phyloP scores from a whole-genome alignment of 2,888 invertebrate genomes.

The Lottia gigantea region DNA sequence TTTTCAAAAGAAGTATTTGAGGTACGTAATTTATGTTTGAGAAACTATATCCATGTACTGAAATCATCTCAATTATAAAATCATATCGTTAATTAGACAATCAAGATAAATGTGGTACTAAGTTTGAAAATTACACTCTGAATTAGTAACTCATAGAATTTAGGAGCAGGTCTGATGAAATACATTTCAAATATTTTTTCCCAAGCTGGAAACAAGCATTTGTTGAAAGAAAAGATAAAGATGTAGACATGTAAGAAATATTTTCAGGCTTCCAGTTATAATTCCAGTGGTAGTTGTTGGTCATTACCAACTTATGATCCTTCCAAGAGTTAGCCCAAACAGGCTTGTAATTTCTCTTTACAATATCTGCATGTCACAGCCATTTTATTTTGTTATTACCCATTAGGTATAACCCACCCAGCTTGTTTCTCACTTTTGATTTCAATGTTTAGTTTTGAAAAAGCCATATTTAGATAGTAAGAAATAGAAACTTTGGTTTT shows the following conservation, averaged over 20 bases:
- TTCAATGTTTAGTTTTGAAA: background rate
- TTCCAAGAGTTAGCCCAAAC: conserved; percentile 37
- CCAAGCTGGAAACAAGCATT: no score
- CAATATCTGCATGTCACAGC: conserved; percentile 13
- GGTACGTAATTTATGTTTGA: background rate
- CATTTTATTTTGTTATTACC: conserved; percentile 15
- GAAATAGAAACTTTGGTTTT: no score
- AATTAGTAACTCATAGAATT: no score
- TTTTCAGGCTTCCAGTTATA: conserved; percentile 14
- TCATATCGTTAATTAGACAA: no score
- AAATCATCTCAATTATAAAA: no score
- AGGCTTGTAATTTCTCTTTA: conserved; percentile 9
- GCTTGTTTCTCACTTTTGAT: background rate
- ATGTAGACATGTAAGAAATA: background rate
- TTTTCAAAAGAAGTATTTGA: background rate
- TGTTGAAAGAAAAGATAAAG: no score
- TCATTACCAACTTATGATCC: conserved; percentile 39
- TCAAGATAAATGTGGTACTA: no score
- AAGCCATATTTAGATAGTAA: background rate
- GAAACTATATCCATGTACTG: no score
- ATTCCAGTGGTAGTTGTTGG: conserved; percentile 38
- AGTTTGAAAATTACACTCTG: no score
- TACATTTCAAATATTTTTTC: no score
- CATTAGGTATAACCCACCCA: background rate
- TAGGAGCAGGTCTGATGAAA: no score